phyloP scores from a whole-genome alignment of 2,888 invertebrate species.

The Sialis lutaria region DNA sequence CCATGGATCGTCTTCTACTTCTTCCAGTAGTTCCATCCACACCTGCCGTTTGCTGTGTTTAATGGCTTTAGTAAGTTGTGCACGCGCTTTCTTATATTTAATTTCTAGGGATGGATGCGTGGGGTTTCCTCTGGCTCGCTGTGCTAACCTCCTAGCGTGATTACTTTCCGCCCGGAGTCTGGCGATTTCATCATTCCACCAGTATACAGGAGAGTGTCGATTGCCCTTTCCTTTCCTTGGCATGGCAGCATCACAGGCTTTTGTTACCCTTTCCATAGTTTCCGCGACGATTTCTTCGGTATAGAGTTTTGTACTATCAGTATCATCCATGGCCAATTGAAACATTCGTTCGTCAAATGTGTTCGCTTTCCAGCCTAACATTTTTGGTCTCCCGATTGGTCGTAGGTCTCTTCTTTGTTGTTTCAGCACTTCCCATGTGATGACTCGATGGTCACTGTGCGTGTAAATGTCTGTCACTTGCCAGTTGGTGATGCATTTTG shows the following conservation, averaged over 20 bases:
- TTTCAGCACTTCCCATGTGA: background rate
- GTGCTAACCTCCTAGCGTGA: too few relatives aligned
- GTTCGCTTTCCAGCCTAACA: background rate
- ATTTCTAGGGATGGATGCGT: background rate
- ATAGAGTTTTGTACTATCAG: background rate
- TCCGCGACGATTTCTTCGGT: too few relatives aligned
- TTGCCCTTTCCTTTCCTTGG: background rate
- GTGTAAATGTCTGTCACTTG: constrained; percentile 5
- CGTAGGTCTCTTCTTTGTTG: background rate
- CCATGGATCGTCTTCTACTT: constrained; percentile 9
- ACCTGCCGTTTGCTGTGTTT: constrained; percentile 6
- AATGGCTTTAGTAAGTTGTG: constrained; percentile 5
- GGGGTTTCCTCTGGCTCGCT: constrained; percentile 8
- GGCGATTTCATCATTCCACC: background rate
- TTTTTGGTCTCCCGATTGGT: too few relatives aligned
- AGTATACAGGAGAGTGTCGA: background rate
- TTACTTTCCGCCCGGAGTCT: background rate
- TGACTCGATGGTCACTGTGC: background rate
- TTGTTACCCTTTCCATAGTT: too few relatives aligned
- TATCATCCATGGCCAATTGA: background rate
- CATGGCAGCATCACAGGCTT: background rate
- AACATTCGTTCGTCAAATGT: background rate
- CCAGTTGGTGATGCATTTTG: background rate
- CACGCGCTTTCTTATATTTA: background rate
- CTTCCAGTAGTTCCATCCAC: constrained; percentile 6